phyloP scores from a whole-genome alignment of 2,888 invertebrate species.

The Hecatera dysodea region DNA sequence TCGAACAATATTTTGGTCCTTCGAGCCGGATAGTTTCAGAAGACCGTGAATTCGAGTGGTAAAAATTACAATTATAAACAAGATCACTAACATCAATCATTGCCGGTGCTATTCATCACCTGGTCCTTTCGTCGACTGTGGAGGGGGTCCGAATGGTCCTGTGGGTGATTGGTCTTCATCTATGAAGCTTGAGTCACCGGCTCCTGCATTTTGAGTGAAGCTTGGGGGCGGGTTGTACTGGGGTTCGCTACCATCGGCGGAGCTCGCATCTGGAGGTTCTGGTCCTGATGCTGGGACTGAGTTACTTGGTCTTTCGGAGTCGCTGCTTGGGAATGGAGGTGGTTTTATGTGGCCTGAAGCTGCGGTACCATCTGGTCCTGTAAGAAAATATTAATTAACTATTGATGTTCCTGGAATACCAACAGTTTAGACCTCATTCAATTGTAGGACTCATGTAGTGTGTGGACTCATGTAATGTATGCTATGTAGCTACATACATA shows the following conservation, averaged over 20 bases:
- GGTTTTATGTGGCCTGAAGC: slow-evolving; percentile 91
- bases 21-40: slow-evolving; percentile 13
- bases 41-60: slow-evolving; percentile 29
- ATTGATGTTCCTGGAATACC: background rate
- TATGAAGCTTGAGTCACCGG: slow-evolving; percentile 77
- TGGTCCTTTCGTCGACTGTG: slow-evolving; percentile 86
- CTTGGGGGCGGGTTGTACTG: slow-evolving; percentile 65
- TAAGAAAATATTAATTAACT: slow-evolving; percentile 1
- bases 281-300: slow-evolving; percentile 65
- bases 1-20: slow-evolving; percentile 28
- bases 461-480: too few relatives aligned
- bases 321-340: slow-evolving; percentile 83
- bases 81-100: slow-evolving; percentile 87
- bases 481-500: too few relatives aligned
- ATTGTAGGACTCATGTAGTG: too few relatives aligned
- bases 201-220: slow-evolving; percentile 65
- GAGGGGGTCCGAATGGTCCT: slow-evolving; percentile 79
- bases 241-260: slow-evolving; percentile 58
- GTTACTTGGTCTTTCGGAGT: slow-evolving; percentile 77
- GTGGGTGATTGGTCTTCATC: slow-evolving; percentile 80
- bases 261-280: slow-evolving; percentile 63
- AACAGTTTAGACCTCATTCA: background rate
- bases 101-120: slow-evolving; percentile 88
- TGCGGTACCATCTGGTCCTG: slow-evolving; percentile 89
- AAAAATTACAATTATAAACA: slow-evolving; percentile 70